A percentile compares a stretch with the other conserved stretches of the same genome.
Evolutionary conservation across 2,888 invertebrate genomes (phyloP).

Genomic region (Andrena bicolor): DNA sequence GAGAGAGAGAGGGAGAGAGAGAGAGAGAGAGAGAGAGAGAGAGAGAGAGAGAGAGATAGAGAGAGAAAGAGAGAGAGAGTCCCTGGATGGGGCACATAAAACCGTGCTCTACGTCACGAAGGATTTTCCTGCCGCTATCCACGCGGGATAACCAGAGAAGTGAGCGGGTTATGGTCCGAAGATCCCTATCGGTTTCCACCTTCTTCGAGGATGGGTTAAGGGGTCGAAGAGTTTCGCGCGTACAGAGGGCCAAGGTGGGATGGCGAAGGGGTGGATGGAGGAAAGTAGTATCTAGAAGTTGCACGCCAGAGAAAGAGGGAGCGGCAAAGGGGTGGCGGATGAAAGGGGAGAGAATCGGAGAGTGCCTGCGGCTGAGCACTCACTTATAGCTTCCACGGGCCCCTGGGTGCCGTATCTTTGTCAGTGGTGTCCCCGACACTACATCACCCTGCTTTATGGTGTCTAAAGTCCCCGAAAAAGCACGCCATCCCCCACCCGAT

Average conservation of each 20-base stretch:
- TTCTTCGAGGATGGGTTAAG: conserved; percentile 58
- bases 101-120: conserved; percentile 53
- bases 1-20: not conserved
- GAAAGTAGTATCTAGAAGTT: conserved; percentile 62
- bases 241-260: conserved; percentile 46
- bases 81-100: conserved; percentile 38
- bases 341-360: conserved; percentile 61
- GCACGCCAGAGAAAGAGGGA: conserved; percentile 5
- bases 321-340: conserved; percentile 24
- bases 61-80: not conserved
- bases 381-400: conserved; percentile 79
- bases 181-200: conserved; percentile 70
- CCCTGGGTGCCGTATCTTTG: conserved; percentile 81
- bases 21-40: not conserved
- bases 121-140: conserved; percentile 67
- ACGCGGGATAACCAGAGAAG: conserved; percentile 73
- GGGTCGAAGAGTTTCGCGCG: conserved; percentile 41
- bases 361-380: conserved; percentile 77
- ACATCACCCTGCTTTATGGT: conserved; percentile 81
- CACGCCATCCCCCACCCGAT: conserved; percentile 21
- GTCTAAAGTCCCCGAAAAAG: conserved; percentile 76
- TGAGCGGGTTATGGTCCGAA: conserved; percentile 71
- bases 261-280: conserved; percentile 59
- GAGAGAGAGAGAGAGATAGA: not conserved
- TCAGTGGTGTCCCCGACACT: conserved; percentile 79